These are phyloP conservation scores for Hoplostethus mediterraneus DNA, from an alignment of 2,797 vertebrate species.

Conservation along the genomic window DNA sequence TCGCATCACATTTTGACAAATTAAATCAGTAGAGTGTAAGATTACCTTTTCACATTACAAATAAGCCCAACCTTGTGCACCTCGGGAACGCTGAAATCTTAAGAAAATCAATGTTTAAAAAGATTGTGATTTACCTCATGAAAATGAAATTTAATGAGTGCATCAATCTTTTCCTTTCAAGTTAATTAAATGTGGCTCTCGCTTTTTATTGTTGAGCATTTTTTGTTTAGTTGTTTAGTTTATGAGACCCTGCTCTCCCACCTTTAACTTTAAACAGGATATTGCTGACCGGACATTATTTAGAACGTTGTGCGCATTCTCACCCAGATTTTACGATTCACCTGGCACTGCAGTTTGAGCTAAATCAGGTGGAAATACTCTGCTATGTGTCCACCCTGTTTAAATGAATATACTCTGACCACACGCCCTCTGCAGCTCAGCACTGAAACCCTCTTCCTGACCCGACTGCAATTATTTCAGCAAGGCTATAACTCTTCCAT, in stretches of 20 bases:
- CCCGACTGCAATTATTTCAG: slow-evolving; percentile 38
- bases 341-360: background rate
- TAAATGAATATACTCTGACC: slow-evolving; percentile 37
- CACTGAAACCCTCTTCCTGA: slow-evolving; percentile 17
- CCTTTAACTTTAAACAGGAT: background rate
- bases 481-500: slow-evolving; percentile 19
- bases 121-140: slow-evolving; percentile 22
- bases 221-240: slow-evolving; percentile 4
- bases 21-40: slow-evolving; percentile 7
- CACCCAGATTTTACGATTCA: background rate
- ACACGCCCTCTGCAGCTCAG: slow-evolving; percentile 10
- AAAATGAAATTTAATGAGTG: slow-evolving; percentile 29
- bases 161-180: slow-evolving; percentile 28
- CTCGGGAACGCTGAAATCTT: slow-evolving; percentile 1
- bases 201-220: background rate
- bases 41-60: slow-evolving; percentile 1
- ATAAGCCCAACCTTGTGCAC: slow-evolving; percentile 7
- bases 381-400: slow-evolving; percentile 6
- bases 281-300: background rate
- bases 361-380: slow-evolving; percentile 20
- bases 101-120: background rate
- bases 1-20: slow-evolving; percentile 16
- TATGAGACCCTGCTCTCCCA: background rate
- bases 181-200: slow-evolving; percentile 30
- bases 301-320: background rate